Evolutionary conservation across 2,797 vertebrate species (phyloP).

Genomic region (Balearica regulorum): DNA sequence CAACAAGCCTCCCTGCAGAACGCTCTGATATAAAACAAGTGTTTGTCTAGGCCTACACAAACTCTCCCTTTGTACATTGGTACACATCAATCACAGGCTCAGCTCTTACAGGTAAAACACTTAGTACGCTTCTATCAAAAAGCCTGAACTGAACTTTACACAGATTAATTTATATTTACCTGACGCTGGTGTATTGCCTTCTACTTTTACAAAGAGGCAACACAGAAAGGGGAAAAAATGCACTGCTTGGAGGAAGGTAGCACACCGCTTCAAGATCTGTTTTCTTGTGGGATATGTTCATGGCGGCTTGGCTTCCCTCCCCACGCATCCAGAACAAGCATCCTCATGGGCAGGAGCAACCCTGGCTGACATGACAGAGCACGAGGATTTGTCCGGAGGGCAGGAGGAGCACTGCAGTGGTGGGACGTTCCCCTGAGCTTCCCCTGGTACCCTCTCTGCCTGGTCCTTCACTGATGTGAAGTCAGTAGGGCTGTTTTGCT

Average conservation of each 20-base stretch:
- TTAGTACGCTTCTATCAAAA: neutral
- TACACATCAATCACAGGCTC: neutral
- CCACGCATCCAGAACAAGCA: too few species aligned
- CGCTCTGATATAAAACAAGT: neutral
- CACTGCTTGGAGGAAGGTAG: fast-evolving
- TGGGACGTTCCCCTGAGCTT: neutral
- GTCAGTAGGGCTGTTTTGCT: neutral
- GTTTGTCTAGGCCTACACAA: neutral
- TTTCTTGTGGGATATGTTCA: neutral
- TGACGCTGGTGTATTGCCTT: neutral
- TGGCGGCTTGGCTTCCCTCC: neutral
- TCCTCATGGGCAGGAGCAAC: neutral
- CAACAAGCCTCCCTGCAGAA: neutral
- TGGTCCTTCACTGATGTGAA: neutral
- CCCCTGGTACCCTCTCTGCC: neutral
- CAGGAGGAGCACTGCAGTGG: neutral
- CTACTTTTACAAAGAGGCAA: neutral
- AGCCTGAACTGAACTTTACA: neutral
- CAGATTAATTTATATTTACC: neutral
- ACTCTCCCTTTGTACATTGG: neutral
- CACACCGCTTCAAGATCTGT: neutral
- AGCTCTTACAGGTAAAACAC: neutral
- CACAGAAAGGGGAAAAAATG: neutral
- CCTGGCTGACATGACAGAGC: neutral
- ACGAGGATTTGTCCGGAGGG: fast-evolving